Evolutionary conservation across 2,797 vertebrate genomes (phyloP).

Genomic region (Rhinophrynus dorsalis): DNA sequence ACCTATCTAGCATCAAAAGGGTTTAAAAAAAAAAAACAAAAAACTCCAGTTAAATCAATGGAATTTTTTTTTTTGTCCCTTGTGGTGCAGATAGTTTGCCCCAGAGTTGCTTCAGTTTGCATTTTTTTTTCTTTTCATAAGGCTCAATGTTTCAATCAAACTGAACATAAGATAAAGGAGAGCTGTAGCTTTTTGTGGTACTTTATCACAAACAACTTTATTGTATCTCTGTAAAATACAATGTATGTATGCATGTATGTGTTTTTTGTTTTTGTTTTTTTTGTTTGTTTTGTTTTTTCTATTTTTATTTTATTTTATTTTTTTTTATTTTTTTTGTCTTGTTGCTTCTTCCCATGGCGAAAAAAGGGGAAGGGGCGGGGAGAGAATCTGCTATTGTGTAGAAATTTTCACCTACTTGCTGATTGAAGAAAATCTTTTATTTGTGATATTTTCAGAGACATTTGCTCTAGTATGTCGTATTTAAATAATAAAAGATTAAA

Average conservation of each 20-base stretch:
- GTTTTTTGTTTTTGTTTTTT: conserved; percentile 53
- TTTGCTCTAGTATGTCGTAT: conserved; percentile 99
- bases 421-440: conserved; percentile 99
- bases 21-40: too few relatives aligned
- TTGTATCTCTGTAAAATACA: conserved; percentile 98
- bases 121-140: too few relatives aligned
- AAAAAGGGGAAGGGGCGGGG: conserved; percentile 73
- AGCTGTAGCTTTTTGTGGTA: conserved; percentile 94
- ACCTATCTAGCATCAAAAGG: too few relatives aligned
- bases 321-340: conserved; percentile 74
- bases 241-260: conserved; percentile 99
- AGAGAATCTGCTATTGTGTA: conserved; percentile 84
- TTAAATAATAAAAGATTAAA: conserved; percentile 99
- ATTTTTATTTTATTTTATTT: conserved; percentile 3
- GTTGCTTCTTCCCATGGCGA: conserved; percentile 88
- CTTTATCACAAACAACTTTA: conserved; percentile 93
- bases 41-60: too few relatives aligned
- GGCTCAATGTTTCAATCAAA: conserved; percentile 87
- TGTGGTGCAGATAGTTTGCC: too few relatives aligned
- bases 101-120: too few relatives aligned
- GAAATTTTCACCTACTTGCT: conserved; percentile 92
- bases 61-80: too few relatives aligned
- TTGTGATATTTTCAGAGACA: conserved; percentile 99
- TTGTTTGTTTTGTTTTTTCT: conserved; percentile 4
- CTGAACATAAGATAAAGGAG: conserved; percentile 79